Percentiles rank a stretch among this genome's conserved stretches.
Conservation (phyloP, 2,888 invertebrate species). For the Acronicta alni region DNA sequence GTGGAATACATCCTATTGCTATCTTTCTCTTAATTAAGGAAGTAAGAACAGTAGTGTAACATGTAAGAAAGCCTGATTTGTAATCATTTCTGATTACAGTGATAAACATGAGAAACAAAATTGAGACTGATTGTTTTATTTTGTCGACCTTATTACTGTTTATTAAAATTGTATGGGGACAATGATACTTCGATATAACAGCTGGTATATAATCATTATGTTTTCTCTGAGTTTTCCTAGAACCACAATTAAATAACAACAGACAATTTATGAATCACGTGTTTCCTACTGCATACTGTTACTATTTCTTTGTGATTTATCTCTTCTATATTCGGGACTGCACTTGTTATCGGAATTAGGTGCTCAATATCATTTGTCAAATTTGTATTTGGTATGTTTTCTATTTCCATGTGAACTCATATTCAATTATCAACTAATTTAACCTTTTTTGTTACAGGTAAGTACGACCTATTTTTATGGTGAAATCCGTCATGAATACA, state of each 20-base stretch:
- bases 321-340: background rate
- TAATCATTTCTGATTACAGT: conserved; percentile 36
- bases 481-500: background rate
- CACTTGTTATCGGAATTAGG: too few relatives aligned
- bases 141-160: conserved; percentile 34
- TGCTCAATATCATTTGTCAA: too few relatives aligned
- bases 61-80: conserved; percentile 27
- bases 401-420: background rate
- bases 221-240: conserved; percentile 4
- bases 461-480: background rate
- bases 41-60: conserved; percentile 21
- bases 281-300: background rate
- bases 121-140: conserved; percentile 43
- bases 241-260: background rate
- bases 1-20: conserved; percentile 16
- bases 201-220: conserved; percentile 18
- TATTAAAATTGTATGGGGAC: conserved; percentile 32
- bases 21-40: conserved; percentile 42
- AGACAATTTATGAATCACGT: conserved; percentile 19
- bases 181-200: conserved; percentile 19
- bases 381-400: background rate
- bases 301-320: background rate
- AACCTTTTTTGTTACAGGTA: background rate
- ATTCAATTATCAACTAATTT: background rate
- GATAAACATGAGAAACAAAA: conserved; percentile 26